Evolutionary conservation across 2,113 vertebrate species (phyloP).

Genomic region (Phalacrocorax aristotelis): DNA sequence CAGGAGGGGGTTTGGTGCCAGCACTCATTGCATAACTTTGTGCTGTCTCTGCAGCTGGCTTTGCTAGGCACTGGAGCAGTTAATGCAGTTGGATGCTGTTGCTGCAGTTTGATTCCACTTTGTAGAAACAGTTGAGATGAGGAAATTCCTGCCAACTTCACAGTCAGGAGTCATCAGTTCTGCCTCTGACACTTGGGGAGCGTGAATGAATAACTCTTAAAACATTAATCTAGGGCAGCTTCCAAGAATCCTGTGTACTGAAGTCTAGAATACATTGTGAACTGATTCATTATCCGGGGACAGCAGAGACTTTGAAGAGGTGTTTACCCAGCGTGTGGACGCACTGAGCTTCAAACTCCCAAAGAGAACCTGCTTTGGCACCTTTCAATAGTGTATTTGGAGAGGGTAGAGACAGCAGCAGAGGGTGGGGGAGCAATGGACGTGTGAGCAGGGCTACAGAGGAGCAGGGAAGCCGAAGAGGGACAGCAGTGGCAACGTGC

Average conservation of each 20-base stretch:
- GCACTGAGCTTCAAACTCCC: background rate
- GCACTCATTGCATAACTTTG: background rate
- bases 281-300: background rate
- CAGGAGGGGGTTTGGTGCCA: background rate
- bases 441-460: background rate
- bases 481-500: accelerated
- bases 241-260: constrained; percentile 1
- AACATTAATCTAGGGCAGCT: background rate
- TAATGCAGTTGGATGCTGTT: background rate
- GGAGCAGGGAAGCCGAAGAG: background rate
- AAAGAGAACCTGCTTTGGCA: background rate
- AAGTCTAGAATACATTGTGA: background rate
- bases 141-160: background rate
- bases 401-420: background rate
- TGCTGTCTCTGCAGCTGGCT: background rate
- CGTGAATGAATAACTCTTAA: constrained; percentile 10
- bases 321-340: background rate
- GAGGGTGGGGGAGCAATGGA: background rate
- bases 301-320: background rate
- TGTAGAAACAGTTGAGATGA: background rate
- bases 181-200: background rate
- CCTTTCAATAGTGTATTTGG: accelerated
- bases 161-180: background rate
- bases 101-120: background rate
- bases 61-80: background rate